These are phyloP conservation scores for Pelosia muscerda DNA, from an alignment of 2,888 invertebrate species.

Conservation along the genomic window DNA sequence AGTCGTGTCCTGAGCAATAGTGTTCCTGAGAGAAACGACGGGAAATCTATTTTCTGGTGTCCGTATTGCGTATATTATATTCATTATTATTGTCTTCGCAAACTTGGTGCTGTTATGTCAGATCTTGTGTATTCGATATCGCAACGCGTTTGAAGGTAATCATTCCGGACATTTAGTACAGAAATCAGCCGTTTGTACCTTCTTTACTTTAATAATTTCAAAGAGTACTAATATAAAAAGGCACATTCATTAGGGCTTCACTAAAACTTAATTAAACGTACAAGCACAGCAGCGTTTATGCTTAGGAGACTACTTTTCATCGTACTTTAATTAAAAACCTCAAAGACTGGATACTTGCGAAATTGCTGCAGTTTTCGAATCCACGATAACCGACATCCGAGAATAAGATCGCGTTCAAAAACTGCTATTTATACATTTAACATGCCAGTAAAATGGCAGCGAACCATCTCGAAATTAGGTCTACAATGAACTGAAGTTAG, in stretches of 20 bases:
- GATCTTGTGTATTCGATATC: neutral
- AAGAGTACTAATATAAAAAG: neutral
- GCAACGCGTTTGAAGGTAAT: neutral
- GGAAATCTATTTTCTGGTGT: slow-evolving; percentile 26
- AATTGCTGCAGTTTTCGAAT: neutral
- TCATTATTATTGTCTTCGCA: neutral
- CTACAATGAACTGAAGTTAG: neutral
- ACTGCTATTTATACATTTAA: neutral
- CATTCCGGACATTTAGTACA: neutral
- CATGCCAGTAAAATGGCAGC: neutral
- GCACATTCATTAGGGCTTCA: neutral
- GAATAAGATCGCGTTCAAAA: neutral
- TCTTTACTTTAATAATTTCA: neutral
- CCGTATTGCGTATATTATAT: slow-evolving; percentile 19
- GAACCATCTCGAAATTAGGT: neutral
- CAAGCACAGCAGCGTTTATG: neutral
- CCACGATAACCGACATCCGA: too few relatives aligned
- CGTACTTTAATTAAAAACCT: neutral
- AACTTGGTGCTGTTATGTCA: neutral
- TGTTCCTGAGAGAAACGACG: slow-evolving; percentile 10
- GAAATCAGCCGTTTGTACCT: neutral
- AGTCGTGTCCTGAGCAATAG: neutral
- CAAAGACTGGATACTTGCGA: neutral
- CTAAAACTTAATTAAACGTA: neutral
- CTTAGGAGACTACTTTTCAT: neutral